Conservation (phyloP, 2,113 vertebrate species). For the Piliocolobus tephrosceles region DNA sequence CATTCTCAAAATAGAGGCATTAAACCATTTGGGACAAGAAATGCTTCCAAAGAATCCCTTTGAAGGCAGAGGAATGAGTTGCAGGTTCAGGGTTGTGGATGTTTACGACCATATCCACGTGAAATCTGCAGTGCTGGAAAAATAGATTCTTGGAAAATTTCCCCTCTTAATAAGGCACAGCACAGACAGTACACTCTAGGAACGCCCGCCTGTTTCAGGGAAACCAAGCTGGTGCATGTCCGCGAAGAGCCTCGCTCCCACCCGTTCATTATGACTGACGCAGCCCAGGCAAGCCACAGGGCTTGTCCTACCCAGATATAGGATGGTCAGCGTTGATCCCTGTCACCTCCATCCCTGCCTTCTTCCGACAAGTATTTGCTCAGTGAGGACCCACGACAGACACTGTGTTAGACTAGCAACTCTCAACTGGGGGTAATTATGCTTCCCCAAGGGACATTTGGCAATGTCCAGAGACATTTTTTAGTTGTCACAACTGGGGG, state of each 20-base stretch:
- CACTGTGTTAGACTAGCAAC: background rate
- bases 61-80: background rate
- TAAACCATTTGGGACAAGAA: background rate
- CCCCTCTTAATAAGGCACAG: background rate
- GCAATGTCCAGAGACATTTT: background rate
- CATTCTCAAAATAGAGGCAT: background rate
- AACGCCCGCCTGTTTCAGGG: background rate
- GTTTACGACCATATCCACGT: background rate
- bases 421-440: background rate
- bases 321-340: fast-evolving
- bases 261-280: fast-evolving
- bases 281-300: background rate
- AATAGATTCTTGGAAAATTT: background rate
- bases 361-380: background rate
- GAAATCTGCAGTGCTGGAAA: background rate
- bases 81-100: background rate
- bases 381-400: background rate
- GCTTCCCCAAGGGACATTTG: background rate
- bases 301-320: background rate
- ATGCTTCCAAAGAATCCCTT: background rate
- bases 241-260: fast-evolving
- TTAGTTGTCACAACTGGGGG: background rate
- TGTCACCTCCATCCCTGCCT: background rate
- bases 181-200: background rate
- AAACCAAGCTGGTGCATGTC: background rate